Base-by-base conservation (phyloP, 2,888 invertebrate species). In the Agelastica alni region DNA sequence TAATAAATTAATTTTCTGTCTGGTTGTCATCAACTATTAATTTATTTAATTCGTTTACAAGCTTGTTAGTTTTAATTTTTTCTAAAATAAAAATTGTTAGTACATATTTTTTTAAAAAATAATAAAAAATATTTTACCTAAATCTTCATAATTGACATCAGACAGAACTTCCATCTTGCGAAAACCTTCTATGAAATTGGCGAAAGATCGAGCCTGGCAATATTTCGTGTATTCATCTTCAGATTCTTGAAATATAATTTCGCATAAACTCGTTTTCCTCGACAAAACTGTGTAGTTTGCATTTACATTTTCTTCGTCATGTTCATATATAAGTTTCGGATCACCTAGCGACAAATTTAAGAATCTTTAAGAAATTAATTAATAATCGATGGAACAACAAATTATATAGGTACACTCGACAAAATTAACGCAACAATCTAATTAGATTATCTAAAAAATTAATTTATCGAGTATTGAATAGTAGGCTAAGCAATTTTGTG, bases 131-230 rank as follows among this genome's bases (percentile, higher is more conserved):
- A n/a, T n/a, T n/a, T n/a, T 55, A 60, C 60, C 60, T 7, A 51
- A 26, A 5, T 60, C 60, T 26, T 60, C 60, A 12, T 53, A 51
- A 43, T 46, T 58, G 5, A 53, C 32, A n/a, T 60, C 58, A 0
- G 56, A 42, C 16, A 49, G 9, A 2, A 44, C 30, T 14, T 60
- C 60, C 2, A 55, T 45, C 39, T 46, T 56, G 26, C 34, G 44
- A 17, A 60, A 56, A 51, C 42, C 49, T 16, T 58, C 54, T 2
- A 53, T 37, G 30, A 56, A 56, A 41, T 36, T 48, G 1, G 46
- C 46, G 10, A 58, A 39, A 13, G 56, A 42, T 31, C 26, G 42
- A 3, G 47, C 56, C 28, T 49, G 45, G 12, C 31, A 32, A 13
- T 51, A 56, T 16, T 51, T 47, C n/a, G 16, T 26, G 6, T 32